Conservation (phyloP, 2,113 vertebrate genomes). For the Thamnophis sirtalis region DNA sequence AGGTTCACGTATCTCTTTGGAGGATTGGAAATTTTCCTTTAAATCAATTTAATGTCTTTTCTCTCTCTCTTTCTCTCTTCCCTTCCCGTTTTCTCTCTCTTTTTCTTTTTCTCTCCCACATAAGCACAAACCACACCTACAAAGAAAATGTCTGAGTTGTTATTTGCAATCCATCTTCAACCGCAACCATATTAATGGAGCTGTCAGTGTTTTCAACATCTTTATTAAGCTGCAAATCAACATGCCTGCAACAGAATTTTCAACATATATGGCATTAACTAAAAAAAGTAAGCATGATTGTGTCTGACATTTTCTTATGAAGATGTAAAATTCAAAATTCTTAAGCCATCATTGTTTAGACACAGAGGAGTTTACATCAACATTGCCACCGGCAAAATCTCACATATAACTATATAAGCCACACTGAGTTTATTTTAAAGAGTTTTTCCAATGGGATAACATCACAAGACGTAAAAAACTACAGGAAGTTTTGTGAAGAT, state of each 20-base stretch:
- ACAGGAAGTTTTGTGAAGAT: not conserved
- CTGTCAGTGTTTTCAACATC: not conserved
- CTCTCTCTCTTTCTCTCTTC: not conserved
- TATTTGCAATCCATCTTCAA: not conserved
- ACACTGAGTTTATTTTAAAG: not conserved
- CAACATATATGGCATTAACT: not conserved
- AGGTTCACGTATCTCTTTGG: not conserved
- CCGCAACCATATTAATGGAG: not conserved
- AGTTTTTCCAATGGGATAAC: not conserved
- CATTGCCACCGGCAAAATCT: not conserved
- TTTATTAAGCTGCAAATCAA: not conserved
- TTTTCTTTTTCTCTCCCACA: not conserved
- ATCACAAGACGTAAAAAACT: constrained; percentile 1
- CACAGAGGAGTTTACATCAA: constrained; percentile 17
- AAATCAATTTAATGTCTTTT: not conserved
- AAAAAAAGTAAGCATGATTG: not conserved
- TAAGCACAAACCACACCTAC: not conserved
- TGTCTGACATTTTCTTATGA: not conserved
- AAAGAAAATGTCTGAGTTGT: not conserved
- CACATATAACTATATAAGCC: constrained; percentile 23
- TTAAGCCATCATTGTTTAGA: not conserved
- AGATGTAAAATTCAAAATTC: not conserved
- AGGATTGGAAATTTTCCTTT: not conserved
- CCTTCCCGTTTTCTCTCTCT: not conserved
- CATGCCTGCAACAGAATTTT: not conserved